These are phyloP conservation scores for Grapholita molesta DNA, from an alignment of 1,140 invertebrate species.

Conservation along the genomic window DNA sequence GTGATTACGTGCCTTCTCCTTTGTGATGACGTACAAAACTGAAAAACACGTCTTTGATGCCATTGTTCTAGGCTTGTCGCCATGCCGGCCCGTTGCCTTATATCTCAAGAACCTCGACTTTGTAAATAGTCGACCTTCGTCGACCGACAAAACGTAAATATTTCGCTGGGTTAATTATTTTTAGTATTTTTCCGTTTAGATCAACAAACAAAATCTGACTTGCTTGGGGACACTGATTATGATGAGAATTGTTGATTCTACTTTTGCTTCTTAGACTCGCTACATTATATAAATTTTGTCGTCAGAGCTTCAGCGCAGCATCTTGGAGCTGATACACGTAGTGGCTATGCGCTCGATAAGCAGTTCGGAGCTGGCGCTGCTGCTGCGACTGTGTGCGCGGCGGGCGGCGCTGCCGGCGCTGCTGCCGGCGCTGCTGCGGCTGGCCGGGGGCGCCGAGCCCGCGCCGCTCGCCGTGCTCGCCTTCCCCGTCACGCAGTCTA, in stretches of 20 bases:
- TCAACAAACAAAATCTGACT: too few species aligned
- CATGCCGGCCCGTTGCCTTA: too few species aligned
- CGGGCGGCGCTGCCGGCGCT: slow-evolving; percentile 76
- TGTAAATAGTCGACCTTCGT: too few species aligned
- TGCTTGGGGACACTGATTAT: too few species aligned
- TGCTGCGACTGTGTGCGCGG: slow-evolving; percentile 77
- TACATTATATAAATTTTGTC: background rate
- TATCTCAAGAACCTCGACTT: too few species aligned
- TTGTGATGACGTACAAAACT: too few species aligned
- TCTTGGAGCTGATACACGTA: slow-evolving; percentile 80
- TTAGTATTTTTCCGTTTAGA: too few species aligned
- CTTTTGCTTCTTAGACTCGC: background rate
- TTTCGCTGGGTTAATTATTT: too few species aligned
- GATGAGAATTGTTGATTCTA: background rate
- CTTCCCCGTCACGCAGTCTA: slow-evolving; percentile 67
- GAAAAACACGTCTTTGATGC: too few species aligned
- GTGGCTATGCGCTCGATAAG: slow-evolving; percentile 79
- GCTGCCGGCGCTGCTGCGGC: slow-evolving; percentile 74
- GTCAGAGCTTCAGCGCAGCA: slow-evolving; percentile 79
- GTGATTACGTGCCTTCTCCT: too few species aligned
- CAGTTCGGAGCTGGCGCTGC: slow-evolving; percentile 75
- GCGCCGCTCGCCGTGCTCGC: slow-evolving; percentile 79
- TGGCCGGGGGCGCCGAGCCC: slow-evolving; percentile 68
- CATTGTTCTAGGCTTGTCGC: too few species aligned
- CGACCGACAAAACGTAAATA: too few species aligned